A percentile compares a stretch with the other conserved stretches of the same genome.
Conservation (phyloP, 2,888 invertebrate species). For the Proisotoma minuta region DNA sequence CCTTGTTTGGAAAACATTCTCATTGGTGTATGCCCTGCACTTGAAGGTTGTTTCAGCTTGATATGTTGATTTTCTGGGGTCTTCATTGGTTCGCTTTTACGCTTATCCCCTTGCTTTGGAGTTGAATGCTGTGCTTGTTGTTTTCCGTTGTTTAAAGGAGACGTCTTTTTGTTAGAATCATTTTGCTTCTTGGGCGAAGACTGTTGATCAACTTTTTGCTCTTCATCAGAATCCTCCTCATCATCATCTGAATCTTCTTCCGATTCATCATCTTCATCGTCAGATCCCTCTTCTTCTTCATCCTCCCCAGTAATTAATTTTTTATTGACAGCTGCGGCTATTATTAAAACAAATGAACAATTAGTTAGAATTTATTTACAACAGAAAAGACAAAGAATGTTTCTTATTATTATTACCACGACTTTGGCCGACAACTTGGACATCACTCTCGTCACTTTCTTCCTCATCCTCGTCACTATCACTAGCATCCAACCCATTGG, state of each 20-base stretch:
- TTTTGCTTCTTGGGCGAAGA: constrained; percentile 16
- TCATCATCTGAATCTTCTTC: constrained; percentile 49
- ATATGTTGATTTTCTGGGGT: constrained; percentile 43
- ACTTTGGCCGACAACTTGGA: constrained; percentile 21
- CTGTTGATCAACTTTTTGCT: constrained; percentile 46
- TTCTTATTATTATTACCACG: constrained; percentile 51
- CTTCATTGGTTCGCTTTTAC: constrained; percentile 21
- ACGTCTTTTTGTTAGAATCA: not conserved
- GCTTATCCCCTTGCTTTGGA: constrained; percentile 1
- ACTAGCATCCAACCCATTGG: not conserved
- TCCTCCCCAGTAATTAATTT: not conserved
- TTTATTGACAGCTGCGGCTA: constrained; percentile 7
- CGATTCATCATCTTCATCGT: constrained; percentile 54
- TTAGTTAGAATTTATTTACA: constrained; percentile 14
- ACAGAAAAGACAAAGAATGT: constrained; percentile 48
- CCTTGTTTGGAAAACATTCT: constrained; percentile 58
- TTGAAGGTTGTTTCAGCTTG: constrained; percentile 32
- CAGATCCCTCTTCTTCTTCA: constrained; percentile 36
- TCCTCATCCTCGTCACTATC: constrained; percentile 31
- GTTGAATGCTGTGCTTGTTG: not conserved
- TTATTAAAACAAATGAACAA: not conserved
- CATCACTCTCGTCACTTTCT: constrained; percentile 23
- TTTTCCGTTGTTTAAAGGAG: constrained; percentile 2
- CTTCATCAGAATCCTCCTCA: constrained; percentile 54
- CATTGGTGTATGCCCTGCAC: constrained; percentile 45